These are phyloP conservation scores for Channa striata DNA, from an alignment of 2,797 vertebrate genomes.

Conservation along the genomic window DNA sequence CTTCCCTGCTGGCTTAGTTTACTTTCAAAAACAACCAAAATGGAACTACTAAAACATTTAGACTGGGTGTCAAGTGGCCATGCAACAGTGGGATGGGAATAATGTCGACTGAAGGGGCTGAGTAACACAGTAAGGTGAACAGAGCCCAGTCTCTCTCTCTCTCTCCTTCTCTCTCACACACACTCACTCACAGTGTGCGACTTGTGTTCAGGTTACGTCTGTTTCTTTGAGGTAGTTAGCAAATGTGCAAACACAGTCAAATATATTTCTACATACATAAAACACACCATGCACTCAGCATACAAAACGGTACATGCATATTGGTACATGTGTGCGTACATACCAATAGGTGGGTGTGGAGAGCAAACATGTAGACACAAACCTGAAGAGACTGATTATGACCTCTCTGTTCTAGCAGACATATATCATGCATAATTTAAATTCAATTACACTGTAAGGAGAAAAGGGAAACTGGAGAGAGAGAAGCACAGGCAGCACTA, in stretches of 20 bases:
- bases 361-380: background rate
- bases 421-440: constrained; percentile 62
- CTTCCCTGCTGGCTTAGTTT: constrained; percentile 15
- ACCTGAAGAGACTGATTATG: constrained; percentile 16
- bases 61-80: constrained; percentile 51
- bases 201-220: constrained; percentile 50
- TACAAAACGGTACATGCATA: constrained; percentile 4
- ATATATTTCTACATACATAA: background rate
- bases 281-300: background rate
- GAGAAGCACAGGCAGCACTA: background rate
- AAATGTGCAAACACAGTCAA: background rate
- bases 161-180: no score
- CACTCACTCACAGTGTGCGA: background rate
- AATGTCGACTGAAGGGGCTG: constrained; percentile 12
- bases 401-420: constrained; percentile 33
- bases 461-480: constrained; percentile 32
- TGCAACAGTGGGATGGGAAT: background rate
- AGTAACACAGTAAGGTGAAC: constrained; percentile 22
- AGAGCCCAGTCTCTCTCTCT: background rate
- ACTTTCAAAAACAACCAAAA: constrained; percentile 14
- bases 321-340: background rate
- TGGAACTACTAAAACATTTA: constrained; percentile 58
- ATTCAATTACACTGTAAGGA: constrained; percentile 56
- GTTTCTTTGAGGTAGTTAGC: constrained; percentile 10
- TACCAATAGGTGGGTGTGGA: background rate